Conservation (phyloP, 2,797 vertebrate species). For the Carapus acus region DNA sequence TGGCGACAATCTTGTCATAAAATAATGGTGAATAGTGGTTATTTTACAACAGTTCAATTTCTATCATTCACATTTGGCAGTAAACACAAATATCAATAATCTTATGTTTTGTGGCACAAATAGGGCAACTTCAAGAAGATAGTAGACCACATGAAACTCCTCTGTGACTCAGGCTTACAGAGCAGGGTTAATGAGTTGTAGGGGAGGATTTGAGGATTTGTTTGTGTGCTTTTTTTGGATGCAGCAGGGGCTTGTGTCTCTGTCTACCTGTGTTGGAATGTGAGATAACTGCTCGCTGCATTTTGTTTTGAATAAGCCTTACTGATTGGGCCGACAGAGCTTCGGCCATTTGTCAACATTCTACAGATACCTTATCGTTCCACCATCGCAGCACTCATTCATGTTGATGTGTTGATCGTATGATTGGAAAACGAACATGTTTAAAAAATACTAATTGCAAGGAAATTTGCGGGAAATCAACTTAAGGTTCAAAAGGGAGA, state of each 20-base stretch:
- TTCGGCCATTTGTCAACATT: constrained; percentile 32
- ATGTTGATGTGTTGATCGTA: not conserved
- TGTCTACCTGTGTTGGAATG: constrained; percentile 33
- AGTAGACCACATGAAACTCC: not conserved
- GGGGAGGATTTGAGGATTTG: not conserved
- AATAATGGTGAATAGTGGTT: too few relatives aligned
- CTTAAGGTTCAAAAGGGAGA: constrained; percentile 34
- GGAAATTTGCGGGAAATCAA: constrained; percentile 9
- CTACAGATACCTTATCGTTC: constrained; percentile 37
- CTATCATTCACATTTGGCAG: constrained; percentile 11
- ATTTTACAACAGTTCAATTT: constrained; percentile 4
- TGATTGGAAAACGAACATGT: constrained; percentile 11
- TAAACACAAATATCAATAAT: constrained; percentile 6
- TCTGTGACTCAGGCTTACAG: not conserved
- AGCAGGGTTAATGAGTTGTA: constrained; percentile 1
- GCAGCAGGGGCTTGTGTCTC: constrained; percentile 4
- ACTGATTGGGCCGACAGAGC: constrained; percentile 2
- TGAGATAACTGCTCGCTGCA: constrained; percentile 22
- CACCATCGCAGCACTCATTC: constrained; percentile 24
- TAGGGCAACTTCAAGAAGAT: not conserved
- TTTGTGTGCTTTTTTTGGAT: constrained; percentile 9
- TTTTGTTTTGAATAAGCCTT: constrained; percentile 10
- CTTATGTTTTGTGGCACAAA: constrained; percentile 14
- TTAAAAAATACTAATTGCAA: not conserved
- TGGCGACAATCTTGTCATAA: not conserved